Evolutionary conservation across 2,797 vertebrate species (phyloP).

Genomic region (Gephyroberyx darwinii): DNA sequence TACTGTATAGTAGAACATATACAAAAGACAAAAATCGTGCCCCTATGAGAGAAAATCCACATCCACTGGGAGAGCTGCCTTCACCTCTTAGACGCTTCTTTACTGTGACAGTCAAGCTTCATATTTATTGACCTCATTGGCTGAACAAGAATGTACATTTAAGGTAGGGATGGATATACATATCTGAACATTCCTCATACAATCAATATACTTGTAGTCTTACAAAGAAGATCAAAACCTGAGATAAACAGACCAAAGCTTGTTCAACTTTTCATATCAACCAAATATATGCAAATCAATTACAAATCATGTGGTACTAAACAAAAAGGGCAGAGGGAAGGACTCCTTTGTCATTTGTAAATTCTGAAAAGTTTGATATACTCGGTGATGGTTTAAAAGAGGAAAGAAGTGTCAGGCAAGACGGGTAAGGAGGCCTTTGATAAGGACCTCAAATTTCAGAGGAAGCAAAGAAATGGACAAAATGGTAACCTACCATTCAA

Average conservation of each 20-base stretch:
- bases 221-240: slow-evolving; percentile 76
- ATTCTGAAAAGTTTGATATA: slow-evolving; percentile 29
- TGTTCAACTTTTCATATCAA: slow-evolving; percentile 58
- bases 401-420: slow-evolving; percentile 60
- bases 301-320: slow-evolving; percentile 43
- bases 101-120: slow-evolving; percentile 57
- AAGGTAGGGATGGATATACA: slow-evolving; percentile 64
- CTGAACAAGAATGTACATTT: slow-evolving; percentile 68
- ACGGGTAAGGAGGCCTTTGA: slow-evolving; percentile 41
- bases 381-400: slow-evolving; percentile 54
- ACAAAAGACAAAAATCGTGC: slow-evolving; percentile 59
- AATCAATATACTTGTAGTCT: slow-evolving; percentile 70
- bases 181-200: slow-evolving; percentile 71
- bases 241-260: slow-evolving; percentile 77
- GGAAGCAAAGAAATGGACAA: slow-evolving; percentile 57
- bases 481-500: slow-evolving; percentile 62
- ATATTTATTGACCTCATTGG: slow-evolving; percentile 61
- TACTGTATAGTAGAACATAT: slow-evolving; percentile 76
- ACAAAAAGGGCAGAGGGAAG: slow-evolving; percentile 52
- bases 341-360: slow-evolving; percentile 34
- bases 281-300: slow-evolving; percentile 60
- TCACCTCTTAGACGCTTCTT: slow-evolving; percentile 48
- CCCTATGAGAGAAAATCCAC: slow-evolving; percentile 70
- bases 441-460: slow-evolving; percentile 42
- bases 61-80: slow-evolving; percentile 72